Evolutionary conservation across 2,113 vertebrate species (phyloP), one percentile per base, ranked within the genome.

Genomic region (Picathartes gymnocephalus): DNA sequence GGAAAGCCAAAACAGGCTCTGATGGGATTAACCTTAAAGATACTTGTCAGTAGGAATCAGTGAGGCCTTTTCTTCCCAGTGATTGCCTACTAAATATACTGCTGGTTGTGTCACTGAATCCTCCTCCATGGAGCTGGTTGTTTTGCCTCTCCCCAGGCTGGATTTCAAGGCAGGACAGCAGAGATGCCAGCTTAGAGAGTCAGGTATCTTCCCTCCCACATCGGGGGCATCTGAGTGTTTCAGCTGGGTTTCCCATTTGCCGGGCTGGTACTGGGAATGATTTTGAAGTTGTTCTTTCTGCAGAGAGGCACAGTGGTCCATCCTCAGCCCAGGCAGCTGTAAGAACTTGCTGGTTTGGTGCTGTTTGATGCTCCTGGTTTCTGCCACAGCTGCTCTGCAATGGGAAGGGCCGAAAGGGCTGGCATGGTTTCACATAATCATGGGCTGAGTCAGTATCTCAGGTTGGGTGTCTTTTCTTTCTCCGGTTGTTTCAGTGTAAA

Each of bases 151-250:
- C 51, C 24, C 18, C 35, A 47, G 47, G 57, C 51, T 74, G 8
- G 1, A 40, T 78, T 84, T 93, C 58, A 81, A 62, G 42, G 68
- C 53, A 81, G 42, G 37, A 19, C 35, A 68, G 48, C 40, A 85
- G 44, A 80, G 40, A n/a, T 0, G 1, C 21, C 48, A 53, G 27
- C n/a, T 65, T 42, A 57, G 35, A 68, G 25, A 72, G 42, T 50
- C 0, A 0, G 4, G 4, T 66, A 10, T 58, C 60, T 71, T 88
- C 28, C 28, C 24, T 76, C 53, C 53, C 5, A 3, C 3, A 1
- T 20, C 2, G 1, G 79, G 42, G 31, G 17, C 35, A 77, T 81
- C n/a, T 33, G 40, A 70, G 28, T n/a, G 30, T 70, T 94, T 70
- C 64, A 70, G 70, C 21, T 45, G 40, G 5, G 10, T 81, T 91